These are phyloP conservation scores for Formica aserva DNA, from an alignment of 2,888 invertebrate species.

Conservation along the genomic window DNA sequence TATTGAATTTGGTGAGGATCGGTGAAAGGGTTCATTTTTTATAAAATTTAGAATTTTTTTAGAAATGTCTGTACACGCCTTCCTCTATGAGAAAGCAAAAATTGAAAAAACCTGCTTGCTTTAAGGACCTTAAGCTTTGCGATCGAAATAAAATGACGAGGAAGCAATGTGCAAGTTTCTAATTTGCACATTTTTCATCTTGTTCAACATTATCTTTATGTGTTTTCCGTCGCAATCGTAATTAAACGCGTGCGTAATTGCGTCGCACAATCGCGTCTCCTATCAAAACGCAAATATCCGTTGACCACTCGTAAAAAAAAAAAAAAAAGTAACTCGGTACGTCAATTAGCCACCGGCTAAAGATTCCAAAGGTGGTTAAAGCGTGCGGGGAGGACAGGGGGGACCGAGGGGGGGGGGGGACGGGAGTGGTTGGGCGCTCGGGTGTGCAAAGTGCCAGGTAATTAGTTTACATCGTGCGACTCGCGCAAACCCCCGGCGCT, in stretches of 20 bases:
- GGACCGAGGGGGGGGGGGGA: neutral
- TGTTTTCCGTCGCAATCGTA: neutral
- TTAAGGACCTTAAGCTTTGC: no score
- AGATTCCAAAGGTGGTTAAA: constrained; percentile 75
- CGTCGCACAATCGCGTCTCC: constrained; percentile 49
- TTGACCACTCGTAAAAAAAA: constrained; percentile 51
- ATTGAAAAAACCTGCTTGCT: no score
- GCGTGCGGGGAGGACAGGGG: constrained; percentile 43
- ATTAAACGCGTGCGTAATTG: constrained; percentile 68
- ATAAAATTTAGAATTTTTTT: no score
- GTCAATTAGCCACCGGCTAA: constrained; percentile 60
- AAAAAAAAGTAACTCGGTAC: constrained; percentile 50
- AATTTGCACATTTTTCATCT: neutral
- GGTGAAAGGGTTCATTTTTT: no score
- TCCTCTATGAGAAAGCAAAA: no score
- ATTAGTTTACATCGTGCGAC: constrained; percentile 80
- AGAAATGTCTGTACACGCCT: no score
- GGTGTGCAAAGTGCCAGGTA: constrained; percentile 77
- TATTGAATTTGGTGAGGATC: no score
- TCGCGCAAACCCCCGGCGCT: constrained; percentile 70
- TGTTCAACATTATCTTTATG: neutral
- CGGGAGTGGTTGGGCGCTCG: constrained; percentile 45
- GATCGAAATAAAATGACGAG: no score
- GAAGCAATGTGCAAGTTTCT: no score
- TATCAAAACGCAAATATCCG: constrained; percentile 69